Conservation (phyloP, 2,113 vertebrate genomes). For the Clarias gariepinus region DNA sequence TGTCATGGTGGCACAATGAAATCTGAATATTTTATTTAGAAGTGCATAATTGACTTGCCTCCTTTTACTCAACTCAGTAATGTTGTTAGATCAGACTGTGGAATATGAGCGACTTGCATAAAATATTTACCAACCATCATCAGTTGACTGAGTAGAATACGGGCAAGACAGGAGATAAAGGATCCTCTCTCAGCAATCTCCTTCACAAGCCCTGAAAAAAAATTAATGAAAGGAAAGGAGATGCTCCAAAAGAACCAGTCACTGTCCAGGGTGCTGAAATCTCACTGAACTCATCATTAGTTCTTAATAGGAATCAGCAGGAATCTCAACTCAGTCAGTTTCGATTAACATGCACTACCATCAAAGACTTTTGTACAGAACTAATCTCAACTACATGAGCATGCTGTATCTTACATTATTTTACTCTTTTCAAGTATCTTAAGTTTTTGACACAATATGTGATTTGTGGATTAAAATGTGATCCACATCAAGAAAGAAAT, state of each 20-base stretch:
- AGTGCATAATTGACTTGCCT: conserved; percentile 31
- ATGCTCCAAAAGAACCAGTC: not conserved
- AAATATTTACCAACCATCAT: not conserved
- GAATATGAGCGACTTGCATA: not conserved
- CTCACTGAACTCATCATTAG: not conserved
- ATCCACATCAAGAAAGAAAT: not conserved
- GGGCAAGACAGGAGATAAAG: not conserved
- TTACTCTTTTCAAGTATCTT: not conserved
- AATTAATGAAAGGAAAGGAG: not conserved
- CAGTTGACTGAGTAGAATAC: not conserved
- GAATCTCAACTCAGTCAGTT: not conserved
- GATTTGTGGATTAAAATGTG: not conserved
- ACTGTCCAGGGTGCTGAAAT: conserved; percentile 28
- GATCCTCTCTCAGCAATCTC: not conserved
- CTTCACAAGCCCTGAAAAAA: not conserved
- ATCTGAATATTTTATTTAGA: conserved; percentile 38
- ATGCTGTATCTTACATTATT: not conserved
- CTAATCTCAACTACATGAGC: not conserved
- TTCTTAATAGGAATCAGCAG: not conserved
- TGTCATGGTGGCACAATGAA: not conserved
- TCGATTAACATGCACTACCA: not conserved
- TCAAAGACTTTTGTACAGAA: not conserved
- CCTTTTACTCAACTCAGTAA: conserved; percentile 7
- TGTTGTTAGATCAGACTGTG: conserved; percentile 19
- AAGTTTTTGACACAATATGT: not conserved